Evolutionary conservation across 2,888 invertebrate genomes (phyloP).

Genomic region (Blera fallax): DNA sequence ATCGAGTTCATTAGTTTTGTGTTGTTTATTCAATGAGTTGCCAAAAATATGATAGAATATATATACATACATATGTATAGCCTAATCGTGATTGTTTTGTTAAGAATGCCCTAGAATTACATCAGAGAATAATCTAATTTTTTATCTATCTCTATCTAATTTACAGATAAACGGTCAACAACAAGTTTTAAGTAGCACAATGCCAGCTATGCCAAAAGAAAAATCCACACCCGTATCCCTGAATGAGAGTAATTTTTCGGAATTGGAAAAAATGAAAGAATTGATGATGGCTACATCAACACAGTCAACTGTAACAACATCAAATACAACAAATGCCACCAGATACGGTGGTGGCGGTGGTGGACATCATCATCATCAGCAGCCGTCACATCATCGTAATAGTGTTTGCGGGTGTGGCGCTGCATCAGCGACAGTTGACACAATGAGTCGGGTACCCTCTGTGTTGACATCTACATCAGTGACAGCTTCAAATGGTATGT

Average conservation of each 20-base stretch:
- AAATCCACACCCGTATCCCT: constrained; percentile 80
- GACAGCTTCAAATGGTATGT: constrained; percentile 63
- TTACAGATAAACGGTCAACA: constrained; percentile 78
- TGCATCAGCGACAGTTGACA: constrained; percentile 73
- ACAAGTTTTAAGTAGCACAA: constrained; percentile 77
- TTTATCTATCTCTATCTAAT: constrained; percentile 38
- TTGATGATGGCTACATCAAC: constrained; percentile 72
- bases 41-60: neutral
- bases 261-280: constrained; percentile 78
- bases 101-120: constrained; percentile 9
- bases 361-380: constrained; percentile 74
- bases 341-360: constrained; percentile 42
- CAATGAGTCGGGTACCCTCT: constrained; percentile 64
- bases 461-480: constrained; percentile 44
- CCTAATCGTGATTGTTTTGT: constrained; percentile 12
- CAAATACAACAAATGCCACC: constrained; percentile 72
- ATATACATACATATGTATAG: neutral
- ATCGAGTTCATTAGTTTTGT: constrained; percentile 36
- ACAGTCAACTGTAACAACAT: constrained; percentile 58
- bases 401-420: constrained; percentile 76
- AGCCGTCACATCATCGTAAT: constrained; percentile 74
- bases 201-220: constrained; percentile 82
- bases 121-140: neutral
- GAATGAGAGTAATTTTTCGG: constrained; percentile 78
- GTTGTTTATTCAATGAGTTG: constrained; percentile 32